Conservation (phyloP, 2,888 invertebrate genomes). For the Tachina grossa region DNA sequence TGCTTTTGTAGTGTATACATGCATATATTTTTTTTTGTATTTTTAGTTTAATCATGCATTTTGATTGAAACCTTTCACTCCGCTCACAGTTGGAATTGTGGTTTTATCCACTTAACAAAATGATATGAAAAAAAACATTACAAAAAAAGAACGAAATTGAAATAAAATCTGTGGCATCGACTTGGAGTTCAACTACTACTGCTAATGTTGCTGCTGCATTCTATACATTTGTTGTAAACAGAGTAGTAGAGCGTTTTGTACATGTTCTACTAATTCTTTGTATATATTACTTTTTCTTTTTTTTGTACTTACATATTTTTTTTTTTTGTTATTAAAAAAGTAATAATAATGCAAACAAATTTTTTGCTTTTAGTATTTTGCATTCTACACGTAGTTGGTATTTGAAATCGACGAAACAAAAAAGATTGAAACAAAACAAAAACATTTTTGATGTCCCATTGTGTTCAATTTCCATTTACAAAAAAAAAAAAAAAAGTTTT, state of each 20-base stretch:
- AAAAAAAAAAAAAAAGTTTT: slow-evolving; percentile 16
- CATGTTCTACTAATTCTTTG: slow-evolving; percentile 48
- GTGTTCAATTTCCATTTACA: slow-evolving; percentile 60
- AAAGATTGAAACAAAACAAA: slow-evolving; percentile 29
- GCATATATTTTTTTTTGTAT: slow-evolving; percentile 72
- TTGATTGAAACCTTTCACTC: slow-evolving; percentile 81
- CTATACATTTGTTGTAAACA: slow-evolving; percentile 10
- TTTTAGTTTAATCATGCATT: slow-evolving; percentile 73
- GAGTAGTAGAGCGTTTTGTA: slow-evolving; percentile 40
- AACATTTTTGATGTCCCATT: slow-evolving; percentile 62
- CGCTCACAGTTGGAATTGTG: slow-evolving; percentile 77
- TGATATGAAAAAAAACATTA: slow-evolving; percentile 19
- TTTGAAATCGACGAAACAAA: slow-evolving; percentile 39
- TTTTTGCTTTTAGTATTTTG: slow-evolving; percentile 45
- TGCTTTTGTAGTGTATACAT: slow-evolving; percentile 57
- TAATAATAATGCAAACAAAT: slow-evolving; percentile 48
- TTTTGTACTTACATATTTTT: not conserved
- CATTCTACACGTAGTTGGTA: slow-evolving; percentile 55
- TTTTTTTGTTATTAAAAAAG: slow-evolving; percentile 26
- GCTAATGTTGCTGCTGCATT: slow-evolving; percentile 65
- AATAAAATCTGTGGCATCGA: slow-evolving; percentile 64
- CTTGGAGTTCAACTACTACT: slow-evolving; percentile 64
- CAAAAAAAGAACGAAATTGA: slow-evolving; percentile 38
- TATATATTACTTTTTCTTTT: not conserved
- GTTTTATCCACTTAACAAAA: slow-evolving; percentile 59